Evolutionary conservation across 2,113 vertebrate genomes (phyloP).

Genomic region (Otocyon megalotis): DNA sequence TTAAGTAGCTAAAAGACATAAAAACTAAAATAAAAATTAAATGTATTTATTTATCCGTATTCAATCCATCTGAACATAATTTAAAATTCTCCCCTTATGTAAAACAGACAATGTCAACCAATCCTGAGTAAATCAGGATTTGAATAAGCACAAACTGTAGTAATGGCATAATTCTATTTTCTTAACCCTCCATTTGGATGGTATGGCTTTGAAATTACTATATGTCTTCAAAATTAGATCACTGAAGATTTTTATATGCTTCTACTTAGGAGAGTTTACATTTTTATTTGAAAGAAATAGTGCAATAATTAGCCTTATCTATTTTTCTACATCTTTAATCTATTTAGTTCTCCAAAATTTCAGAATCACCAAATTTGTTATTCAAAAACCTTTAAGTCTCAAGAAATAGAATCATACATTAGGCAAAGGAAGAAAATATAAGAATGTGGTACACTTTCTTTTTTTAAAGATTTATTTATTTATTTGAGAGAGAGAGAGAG

Average conservation of each 20-base stretch:
- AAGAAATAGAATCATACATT: not conserved
- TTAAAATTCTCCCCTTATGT: not conserved
- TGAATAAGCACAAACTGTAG: not conserved
- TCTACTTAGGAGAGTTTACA: not conserved
- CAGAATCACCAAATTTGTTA: not conserved
- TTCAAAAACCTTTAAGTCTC: not conserved
- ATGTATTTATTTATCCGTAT: not conserved
- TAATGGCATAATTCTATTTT: not conserved
- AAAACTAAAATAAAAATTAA: not conserved
- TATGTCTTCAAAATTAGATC: not conserved
- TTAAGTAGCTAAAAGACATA: not conserved
- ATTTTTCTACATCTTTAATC: not conserved
- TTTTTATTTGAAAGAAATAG: slow-evolving; percentile 40
- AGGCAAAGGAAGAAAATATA: not conserved
- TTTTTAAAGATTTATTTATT: not conserved
- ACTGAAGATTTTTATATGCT: not conserved
- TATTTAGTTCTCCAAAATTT: not conserved
- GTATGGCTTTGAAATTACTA: not conserved
- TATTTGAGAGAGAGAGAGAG: not conserved
- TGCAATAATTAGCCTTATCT: not conserved
- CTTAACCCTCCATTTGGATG: not conserved
- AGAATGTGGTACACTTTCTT: not conserved
- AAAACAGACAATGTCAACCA: not conserved
- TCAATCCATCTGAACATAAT: not conserved
- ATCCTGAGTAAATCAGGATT: not conserved